Base-by-base conservation (phyloP, 2,113 vertebrate species). In the Pyxicephalus adspersus region DNA sequence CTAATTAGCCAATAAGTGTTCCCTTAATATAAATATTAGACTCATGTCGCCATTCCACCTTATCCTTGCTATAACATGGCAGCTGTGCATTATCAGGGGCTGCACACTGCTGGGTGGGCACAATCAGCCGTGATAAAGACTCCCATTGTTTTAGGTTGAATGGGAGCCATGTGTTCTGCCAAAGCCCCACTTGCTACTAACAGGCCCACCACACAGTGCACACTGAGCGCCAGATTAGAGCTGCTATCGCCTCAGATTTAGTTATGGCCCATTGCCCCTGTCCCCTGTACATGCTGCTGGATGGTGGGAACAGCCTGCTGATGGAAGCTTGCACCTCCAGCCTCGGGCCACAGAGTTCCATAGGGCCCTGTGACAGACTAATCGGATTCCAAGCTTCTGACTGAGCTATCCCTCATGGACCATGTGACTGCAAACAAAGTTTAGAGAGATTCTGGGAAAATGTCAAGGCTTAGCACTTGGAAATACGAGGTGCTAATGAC, bases 191-290 rank as follows among this genome's bases (percentile, higher is more conserved):
- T 91, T 77, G 89, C 90, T 84, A 90, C 91, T 86, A 87, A 90
- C 81, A 91, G 92, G 93, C 93, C 92, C 90, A 87, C 91, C 93
- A 94, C 90, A 89, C 90, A 92, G 92, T 74, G 86, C 86, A 20
- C 92, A 92, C 92, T 93, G 91, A 92, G 92, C 81, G 87, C 90
- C 90, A 94, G 94, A 96, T 94, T 95, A 94, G 93, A 85, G 90
- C 85, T 86, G 89, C 89, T 90, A 90, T 91, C 90, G 88, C 94
- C 89, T 92, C 91, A 80, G 86, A 88, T 91, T 96, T 95, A 94
- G 92, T 90, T 91, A 95, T 90, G 93, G 94, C 87, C 93, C 91
- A 93, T 93, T 96, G 95, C 94, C 94, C 94, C 90, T 83, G 88
- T 93, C 86, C 89, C 92, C 88, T 86, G 90, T 80, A 84, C 51